These are phyloP conservation scores for Hydropotes inermis DNA, from an alignment of 2,113 vertebrate species.

Conservation along the genomic window DNA sequence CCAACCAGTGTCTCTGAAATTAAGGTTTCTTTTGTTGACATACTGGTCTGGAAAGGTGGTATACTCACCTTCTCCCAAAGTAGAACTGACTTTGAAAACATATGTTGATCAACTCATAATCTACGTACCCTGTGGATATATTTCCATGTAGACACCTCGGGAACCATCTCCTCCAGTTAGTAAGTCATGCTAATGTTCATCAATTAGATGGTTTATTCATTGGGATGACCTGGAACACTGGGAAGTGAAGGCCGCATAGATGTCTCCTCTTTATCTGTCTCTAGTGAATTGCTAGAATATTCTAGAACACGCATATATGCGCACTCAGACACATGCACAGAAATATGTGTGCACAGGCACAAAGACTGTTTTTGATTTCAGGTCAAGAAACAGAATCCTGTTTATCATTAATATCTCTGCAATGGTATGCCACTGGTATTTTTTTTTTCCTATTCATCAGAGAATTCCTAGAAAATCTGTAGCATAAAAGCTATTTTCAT, in stretches of 20 bases:
- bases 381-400: not conserved
- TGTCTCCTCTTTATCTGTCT: not conserved
- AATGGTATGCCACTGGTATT: not conserved
- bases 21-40: not conserved
- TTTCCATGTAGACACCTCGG: not conserved
- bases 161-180: not conserved
- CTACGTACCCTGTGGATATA: no score
- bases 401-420: not conserved
- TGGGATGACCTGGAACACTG: not conserved
- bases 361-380: not conserved
- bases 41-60: not conserved
- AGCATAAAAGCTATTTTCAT: not conserved
- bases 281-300: not conserved
- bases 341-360: not conserved
- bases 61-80: not conserved
- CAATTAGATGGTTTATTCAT: not conserved
- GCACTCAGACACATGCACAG: not conserved
- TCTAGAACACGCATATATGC: not conserved
- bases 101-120: not conserved
- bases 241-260: not conserved
- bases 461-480: not conserved
- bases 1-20: not conserved
- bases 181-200: not conserved
- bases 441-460: not conserved
- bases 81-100: not conserved